These are phyloP conservation scores for Hirudo medicinalis DNA, from an alignment of 1,140 invertebrate genomes.

Conservation along the genomic window DNA sequence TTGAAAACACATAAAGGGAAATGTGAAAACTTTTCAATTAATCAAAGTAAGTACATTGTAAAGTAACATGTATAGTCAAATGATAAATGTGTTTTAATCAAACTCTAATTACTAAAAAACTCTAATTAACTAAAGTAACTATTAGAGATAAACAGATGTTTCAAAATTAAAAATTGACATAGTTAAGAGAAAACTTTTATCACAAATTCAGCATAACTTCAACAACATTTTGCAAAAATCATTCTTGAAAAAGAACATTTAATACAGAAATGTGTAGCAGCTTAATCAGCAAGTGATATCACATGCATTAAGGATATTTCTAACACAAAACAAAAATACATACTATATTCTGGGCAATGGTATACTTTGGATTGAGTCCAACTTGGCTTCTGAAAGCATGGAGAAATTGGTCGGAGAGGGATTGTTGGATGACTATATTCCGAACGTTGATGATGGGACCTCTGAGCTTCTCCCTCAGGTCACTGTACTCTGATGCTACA, in stretches of 20 bases:
- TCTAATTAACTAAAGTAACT: too few species aligned
- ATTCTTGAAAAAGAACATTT: too few species aligned
- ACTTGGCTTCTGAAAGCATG: constrained; percentile 66
- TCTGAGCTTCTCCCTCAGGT: constrained; percentile 62
- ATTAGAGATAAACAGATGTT: too few species aligned
- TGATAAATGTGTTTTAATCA: not conserved
- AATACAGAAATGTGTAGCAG: too few species aligned
- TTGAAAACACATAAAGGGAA: constrained; percentile 31
- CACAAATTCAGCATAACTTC: too few species aligned
- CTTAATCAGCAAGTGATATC: too few species aligned
- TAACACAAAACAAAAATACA: constrained; percentile 15
- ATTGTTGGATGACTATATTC: constrained; percentile 63
- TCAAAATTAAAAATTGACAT: too few species aligned
- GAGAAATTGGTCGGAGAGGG: constrained; percentile 66
- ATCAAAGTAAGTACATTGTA: not conserved
- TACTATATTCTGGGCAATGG: constrained; percentile 9
- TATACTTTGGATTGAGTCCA: constrained; percentile 46
- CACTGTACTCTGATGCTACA: constrained; percentile 61
- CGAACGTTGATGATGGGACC: constrained; percentile 58
- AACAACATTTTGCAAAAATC: not conserved
- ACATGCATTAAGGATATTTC: not conserved
- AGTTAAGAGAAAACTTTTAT: too few species aligned
- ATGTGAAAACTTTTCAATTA: not conserved
- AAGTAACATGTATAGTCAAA: too few species aligned
- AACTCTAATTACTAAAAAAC: too few species aligned